Base-by-base conservation (phyloP, 2,113 vertebrate species). In the Cyrtonyx montezumae region DNA sequence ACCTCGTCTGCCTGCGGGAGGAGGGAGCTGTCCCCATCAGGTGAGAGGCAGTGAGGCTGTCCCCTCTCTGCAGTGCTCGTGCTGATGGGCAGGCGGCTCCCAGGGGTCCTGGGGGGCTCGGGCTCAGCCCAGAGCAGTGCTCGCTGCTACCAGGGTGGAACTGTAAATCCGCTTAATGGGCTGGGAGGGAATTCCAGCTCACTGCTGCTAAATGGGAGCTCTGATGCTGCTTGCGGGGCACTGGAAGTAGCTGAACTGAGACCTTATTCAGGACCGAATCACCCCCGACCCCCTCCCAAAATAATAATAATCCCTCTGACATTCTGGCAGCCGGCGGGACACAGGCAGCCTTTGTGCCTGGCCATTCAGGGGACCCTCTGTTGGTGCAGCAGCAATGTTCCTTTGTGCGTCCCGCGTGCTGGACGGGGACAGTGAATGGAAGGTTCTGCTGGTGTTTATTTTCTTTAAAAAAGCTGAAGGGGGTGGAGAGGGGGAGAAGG, bases 281-380 rank as follows among this genome's bases (percentile, higher is more conserved):
- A 86, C 84, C 84, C 84, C 70, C 73, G 43, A 77, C 94, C 74
- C 82, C 96, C 94, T 91, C 91, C 93, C 68, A 95, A 87, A 92
- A 95, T 87, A 90, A 83, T 94, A 94, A 96, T 95, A 93, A 96
- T 95, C 79, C 85, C 79, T 85, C 75, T 90, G 81, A 67, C 76
- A 53, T 88, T 89, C 92, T 82, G 83, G 65, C 96, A 85, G 93
- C 59, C 17, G 30, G 66, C 18, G 17, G 95, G 90, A 95, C 63
- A 94, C 74, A 96, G 70, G 83, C 92, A n/a, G 82, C 69, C 96
- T 97, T 97, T 95, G 94, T 96, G 91, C 89, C 26, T n/a, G 2
- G 67, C 87, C 30, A 20, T 40, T 70, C 42, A 78, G 92, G 94
- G 87, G 67, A 90, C 76, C 80, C 51, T 74, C 80, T 61, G 65